Percentiles rank a stretch among this genome's conserved stretches.
These are phyloP conservation scores for Julus scanicus DNA, from an alignment of 2,888 invertebrate species.

Conservation along the genomic window DNA sequence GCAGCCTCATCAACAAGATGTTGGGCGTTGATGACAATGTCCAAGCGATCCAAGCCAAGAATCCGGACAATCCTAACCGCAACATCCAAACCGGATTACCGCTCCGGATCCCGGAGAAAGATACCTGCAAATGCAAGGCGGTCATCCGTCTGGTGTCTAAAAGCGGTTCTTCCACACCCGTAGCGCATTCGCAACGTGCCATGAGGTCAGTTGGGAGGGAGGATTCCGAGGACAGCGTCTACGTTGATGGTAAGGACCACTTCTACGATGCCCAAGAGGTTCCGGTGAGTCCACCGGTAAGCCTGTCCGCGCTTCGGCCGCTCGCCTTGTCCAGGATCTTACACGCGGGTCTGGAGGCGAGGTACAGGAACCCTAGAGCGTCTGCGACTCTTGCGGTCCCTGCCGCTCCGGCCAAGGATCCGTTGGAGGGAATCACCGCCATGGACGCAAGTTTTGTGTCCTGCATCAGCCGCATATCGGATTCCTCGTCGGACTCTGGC, in stretches of 20 bases:
- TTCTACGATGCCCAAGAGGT: neutral
- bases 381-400: neutral
- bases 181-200: neutral
- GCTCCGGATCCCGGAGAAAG: neutral
- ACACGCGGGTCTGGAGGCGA: neutral
- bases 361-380: neutral
- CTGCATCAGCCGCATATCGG: slow-evolving; percentile 44
- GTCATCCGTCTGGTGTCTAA: neutral
- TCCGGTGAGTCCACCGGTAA: neutral
- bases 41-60: neutral
- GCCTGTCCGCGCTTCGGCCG: neutral
- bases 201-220: neutral
- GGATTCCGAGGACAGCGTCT: slow-evolving; percentile 56
- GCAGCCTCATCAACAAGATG: neutral
- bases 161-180: neutral
- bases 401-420: neutral
- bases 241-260: slow-evolving; percentile 41
- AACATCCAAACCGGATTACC: neutral
- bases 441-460: slow-evolving; percentile 56
- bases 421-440: slow-evolving; percentile 43
- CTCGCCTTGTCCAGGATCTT: neutral
- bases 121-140: neutral
- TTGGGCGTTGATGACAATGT: neutral
- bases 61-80: neutral
- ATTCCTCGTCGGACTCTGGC: neutral